These are phyloP conservation scores for Nemotelus pantherinus DNA, from an alignment of 2,888 invertebrate genomes.

Conservation along the genomic window DNA sequence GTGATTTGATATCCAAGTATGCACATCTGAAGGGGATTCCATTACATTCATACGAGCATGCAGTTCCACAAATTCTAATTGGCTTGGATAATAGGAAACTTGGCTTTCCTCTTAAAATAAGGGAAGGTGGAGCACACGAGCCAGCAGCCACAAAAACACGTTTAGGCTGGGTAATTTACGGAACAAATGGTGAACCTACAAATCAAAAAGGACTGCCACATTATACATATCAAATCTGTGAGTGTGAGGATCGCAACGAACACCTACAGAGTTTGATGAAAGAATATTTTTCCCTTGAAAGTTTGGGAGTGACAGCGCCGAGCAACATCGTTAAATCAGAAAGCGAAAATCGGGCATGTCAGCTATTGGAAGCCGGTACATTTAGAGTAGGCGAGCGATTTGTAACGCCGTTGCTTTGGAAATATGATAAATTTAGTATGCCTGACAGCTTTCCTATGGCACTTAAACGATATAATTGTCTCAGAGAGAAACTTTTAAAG, in stretches of 20 bases:
- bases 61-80: too few species aligned
- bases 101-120: slow-evolving; percentile 45
- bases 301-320: background rate
- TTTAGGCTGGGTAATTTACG: slow-evolving; percentile 48
- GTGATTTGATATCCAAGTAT: background rate
- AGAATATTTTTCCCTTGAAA: background rate
- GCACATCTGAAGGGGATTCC: slow-evolving; percentile 34
- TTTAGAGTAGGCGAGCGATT: background rate
- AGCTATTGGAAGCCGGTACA: background rate
- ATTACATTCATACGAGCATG: too few species aligned
- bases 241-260: background rate
- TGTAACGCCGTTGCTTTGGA: background rate
- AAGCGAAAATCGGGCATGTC: background rate
- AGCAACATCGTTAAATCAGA: background rate
- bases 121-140: slow-evolving; percentile 45
- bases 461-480: background rate
- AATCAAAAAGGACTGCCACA: background rate
- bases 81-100: slow-evolving; percentile 42
- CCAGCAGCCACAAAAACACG: slow-evolving; percentile 49
- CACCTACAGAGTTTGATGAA: background rate
- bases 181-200: slow-evolving; percentile 4
- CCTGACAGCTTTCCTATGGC: background rate
- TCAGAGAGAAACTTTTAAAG: background rate
- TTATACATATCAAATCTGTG: background rate
- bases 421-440: background rate